These are phyloP conservation scores for Gymnorhina tibicen DNA, from an alignment of 2,113 vertebrate species.

Conservation along the genomic window DNA sequence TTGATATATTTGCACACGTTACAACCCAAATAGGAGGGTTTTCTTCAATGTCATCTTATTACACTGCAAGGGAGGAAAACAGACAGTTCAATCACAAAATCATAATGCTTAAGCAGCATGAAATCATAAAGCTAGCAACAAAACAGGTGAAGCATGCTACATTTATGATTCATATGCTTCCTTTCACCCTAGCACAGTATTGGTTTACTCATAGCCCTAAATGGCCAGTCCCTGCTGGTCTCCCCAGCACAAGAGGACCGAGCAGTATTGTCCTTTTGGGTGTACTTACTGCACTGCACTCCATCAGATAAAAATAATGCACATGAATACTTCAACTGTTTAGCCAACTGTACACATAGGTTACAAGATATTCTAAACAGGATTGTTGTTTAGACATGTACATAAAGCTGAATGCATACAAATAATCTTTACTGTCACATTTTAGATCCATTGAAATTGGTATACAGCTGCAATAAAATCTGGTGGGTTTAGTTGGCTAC, in stretches of 20 bases:
- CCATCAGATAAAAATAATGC: constrained; percentile 54
- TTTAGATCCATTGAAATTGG: neutral
- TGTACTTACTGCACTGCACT: constrained; percentile 46
- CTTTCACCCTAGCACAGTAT: constrained; percentile 45
- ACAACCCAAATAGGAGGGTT: constrained; percentile 14
- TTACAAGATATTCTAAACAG: constrained; percentile 42
- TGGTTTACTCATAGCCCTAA: constrained; percentile 55
- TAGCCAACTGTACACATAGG: constrained; percentile 45
- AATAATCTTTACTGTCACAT: constrained; percentile 9
- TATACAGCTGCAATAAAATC: neutral
- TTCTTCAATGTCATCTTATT: constrained; percentile 60
- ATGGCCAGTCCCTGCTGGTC: constrained; percentile 41
- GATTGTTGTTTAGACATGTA: neutral
- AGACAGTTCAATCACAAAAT: constrained; percentile 68
- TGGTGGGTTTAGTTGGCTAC: neutral
- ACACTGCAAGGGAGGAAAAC: constrained; percentile 47
- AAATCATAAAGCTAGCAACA: constrained; percentile 68
- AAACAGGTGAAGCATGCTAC: constrained; percentile 69
- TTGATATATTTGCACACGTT: constrained; percentile 21
- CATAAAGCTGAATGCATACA: neutral
- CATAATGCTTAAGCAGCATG: constrained; percentile 69
- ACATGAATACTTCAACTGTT: constrained; percentile 66
- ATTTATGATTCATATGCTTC: constrained; percentile 66
- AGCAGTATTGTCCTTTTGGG: constrained; percentile 62
- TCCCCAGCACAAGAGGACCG: constrained; percentile 32